Evolutionary conservation across 2,888 invertebrate species (phyloP).

Genomic region (Cephus pulcher): DNA sequence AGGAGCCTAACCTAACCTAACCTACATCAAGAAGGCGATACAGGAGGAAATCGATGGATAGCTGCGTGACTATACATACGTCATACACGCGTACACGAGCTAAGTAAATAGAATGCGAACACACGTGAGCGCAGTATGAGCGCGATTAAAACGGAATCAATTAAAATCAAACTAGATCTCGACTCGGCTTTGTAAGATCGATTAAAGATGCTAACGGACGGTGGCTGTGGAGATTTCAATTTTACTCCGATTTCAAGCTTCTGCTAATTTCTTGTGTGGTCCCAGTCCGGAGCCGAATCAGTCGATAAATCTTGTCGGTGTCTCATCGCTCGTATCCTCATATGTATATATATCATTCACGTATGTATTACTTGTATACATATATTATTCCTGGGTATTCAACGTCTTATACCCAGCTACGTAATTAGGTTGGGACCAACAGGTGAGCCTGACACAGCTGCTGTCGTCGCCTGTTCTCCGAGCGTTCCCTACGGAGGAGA

Average conservation of each 20-base stretch:
- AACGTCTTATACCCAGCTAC: conserved; percentile 44
- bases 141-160: neutral
- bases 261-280: neutral
- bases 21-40: neutral
- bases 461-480: conserved; percentile 21
- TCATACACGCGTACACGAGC: neutral
- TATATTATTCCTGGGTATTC: conserved; percentile 23
- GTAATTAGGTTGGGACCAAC: conserved; percentile 59
- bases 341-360: conserved; percentile 1
- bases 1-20: neutral
- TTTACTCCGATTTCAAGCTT: neutral
- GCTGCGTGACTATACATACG: neutral
- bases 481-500: neutral
- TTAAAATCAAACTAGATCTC: neutral
- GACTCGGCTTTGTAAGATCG: neutral
- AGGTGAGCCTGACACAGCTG: conserved; percentile 57
- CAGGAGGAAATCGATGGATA: neutral
- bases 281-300: conserved; percentile 20
- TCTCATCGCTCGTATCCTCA: conserved; percentile 17
- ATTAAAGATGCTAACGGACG: neutral
- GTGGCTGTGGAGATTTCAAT: neutral
- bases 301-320: conserved; percentile 50
- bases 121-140: neutral
- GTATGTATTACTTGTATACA: conserved; percentile 14
- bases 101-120: neutral